Evolutionary conservation across 2,113 vertebrate genomes (phyloP).

Genomic region (Rhabdornis inornatus): DNA sequence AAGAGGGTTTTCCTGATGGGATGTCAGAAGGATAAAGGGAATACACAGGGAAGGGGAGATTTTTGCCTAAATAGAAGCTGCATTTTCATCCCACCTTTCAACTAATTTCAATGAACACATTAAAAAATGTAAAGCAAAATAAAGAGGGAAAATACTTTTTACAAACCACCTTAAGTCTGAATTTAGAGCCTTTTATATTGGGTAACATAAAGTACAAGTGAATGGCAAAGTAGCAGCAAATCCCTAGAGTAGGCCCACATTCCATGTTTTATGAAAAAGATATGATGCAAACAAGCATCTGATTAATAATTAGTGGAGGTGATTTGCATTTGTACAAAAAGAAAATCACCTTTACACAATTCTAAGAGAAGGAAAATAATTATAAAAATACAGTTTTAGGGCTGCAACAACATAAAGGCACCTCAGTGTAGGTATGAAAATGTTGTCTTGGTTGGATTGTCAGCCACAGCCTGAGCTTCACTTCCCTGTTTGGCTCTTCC

Average conservation of each 20-base stretch:
- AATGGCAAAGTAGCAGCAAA: background rate
- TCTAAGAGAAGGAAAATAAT: background rate
- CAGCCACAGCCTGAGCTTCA: background rate
- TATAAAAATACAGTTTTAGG: background rate
- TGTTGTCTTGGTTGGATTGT: background rate
- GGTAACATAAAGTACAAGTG: background rate
- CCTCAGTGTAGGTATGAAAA: background rate
- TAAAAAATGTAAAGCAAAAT: background rate
- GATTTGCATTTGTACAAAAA: background rate
- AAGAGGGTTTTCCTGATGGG: background rate
- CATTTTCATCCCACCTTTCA: background rate
- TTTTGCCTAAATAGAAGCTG: background rate
- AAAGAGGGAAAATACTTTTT: background rate
- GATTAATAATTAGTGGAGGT: background rate
- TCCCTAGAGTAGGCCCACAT: background rate
- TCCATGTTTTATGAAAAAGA: background rate
- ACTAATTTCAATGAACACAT: background rate
- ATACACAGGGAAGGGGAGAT: background rate
- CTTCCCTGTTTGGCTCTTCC: background rate
- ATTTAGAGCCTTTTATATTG: background rate
- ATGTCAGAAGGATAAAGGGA: background rate
- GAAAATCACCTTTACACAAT: background rate
- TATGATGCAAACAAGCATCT: background rate
- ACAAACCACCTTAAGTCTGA: background rate
- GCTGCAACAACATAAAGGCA: background rate